Evolutionary conservation across 2,113 vertebrate species (phyloP).

Genomic region (Herpetotheres cachinnans): DNA sequence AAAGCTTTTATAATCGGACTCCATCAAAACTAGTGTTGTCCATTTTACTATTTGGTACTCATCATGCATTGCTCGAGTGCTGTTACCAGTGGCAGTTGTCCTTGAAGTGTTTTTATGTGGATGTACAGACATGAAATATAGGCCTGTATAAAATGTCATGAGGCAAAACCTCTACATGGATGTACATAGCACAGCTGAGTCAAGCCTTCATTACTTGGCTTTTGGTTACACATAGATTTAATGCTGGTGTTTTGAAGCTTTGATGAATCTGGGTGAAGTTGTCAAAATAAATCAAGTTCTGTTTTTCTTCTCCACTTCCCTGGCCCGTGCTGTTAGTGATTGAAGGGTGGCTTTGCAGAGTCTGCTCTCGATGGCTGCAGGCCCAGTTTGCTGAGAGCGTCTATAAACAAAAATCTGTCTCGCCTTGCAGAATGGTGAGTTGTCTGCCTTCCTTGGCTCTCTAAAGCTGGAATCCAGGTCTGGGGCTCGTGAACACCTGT

Average conservation of each 20-base stretch:
- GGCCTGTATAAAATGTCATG: neutral
- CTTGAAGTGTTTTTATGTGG: neutral
- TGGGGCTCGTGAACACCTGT: neutral
- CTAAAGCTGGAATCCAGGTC: neutral
- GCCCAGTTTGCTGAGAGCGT: neutral
- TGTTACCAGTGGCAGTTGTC: neutral
- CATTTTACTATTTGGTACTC: neutral
- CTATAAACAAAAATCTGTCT: neutral
- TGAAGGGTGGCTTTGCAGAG: neutral
- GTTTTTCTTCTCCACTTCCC: neutral
- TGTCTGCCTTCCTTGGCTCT: neutral
- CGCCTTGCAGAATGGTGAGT: neutral
- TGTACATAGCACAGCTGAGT: neutral
- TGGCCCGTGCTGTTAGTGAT: neutral
- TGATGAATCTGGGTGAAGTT: neutral
- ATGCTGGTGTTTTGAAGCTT: neutral
- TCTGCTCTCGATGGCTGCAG: neutral
- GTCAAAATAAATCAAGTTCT: neutral
- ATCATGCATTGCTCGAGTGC: neutral
- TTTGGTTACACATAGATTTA: neutral
- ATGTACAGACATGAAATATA: neutral
- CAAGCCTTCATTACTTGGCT: neutral
- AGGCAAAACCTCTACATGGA: neutral
- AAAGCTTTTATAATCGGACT: neutral
- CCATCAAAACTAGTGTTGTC: neutral